Conservation (phyloP, 2,113 vertebrate species). For the Alligator sinensis region DNA sequence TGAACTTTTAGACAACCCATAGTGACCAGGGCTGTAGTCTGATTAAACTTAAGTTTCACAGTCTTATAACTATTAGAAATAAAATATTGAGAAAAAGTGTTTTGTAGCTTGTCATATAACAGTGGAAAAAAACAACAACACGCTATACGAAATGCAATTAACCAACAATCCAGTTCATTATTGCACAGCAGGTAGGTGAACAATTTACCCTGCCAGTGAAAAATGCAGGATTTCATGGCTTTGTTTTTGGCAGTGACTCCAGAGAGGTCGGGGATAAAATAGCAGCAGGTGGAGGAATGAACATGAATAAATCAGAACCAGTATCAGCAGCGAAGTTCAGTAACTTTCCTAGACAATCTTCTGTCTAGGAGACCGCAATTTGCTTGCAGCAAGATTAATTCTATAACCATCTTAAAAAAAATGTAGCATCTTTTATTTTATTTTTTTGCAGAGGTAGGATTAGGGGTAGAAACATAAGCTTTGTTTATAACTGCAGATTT, state of each 20-base stretch:
- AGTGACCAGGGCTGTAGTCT: neutral
- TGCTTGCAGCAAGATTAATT: constrained; percentile 17
- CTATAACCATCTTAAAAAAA: neutral
- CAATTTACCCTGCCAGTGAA: neutral
- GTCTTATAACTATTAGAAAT: neutral
- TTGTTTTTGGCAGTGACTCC: neutral
- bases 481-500: neutral
- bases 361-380: neutral
- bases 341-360: neutral
- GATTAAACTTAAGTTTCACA: neutral
- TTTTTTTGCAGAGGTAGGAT: no score
- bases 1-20: neutral
- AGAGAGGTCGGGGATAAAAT: neutral
- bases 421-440: constrained; percentile 28
- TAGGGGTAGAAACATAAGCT: neutral
- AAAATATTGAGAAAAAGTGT: neutral
- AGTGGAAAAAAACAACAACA: neutral
- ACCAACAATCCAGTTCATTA: neutral
- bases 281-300: constrained; percentile 23
- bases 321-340: neutral
- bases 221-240: neutral
- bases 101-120: neutral
- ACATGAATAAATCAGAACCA: constrained; percentile 45
- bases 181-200: neutral
- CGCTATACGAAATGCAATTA: neutral